phyloP scores from a whole-genome alignment of 1,140 invertebrate species.

The Pollicipes pollicipes region DNA sequence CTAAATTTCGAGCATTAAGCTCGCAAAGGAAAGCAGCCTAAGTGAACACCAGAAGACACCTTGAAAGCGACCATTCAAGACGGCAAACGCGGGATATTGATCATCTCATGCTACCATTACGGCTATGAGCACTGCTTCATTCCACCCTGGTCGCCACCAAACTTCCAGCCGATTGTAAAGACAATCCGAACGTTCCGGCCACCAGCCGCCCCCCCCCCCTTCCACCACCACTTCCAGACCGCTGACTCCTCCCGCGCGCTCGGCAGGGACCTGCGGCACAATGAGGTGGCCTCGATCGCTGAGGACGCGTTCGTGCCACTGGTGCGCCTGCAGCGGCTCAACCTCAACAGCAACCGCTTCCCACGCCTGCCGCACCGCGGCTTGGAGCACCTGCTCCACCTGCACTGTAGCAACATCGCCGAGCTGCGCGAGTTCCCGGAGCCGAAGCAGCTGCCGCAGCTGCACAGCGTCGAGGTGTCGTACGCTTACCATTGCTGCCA shows the following conservation, averaged over 20 bases:
- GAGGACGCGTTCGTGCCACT: slow-evolving; percentile 49
- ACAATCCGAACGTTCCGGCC: no score
- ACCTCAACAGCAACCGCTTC: slow-evolving; percentile 81
- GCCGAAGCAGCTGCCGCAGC: slow-evolving; percentile 64
- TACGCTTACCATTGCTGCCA: slow-evolving; percentile 95
- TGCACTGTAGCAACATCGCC: slow-evolving; percentile 86
- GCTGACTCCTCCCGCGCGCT: background rate
- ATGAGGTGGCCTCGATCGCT: slow-evolving; percentile 50
- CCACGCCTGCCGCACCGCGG: slow-evolving; percentile 60
- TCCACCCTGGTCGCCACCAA: no score
- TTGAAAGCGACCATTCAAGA: no score
- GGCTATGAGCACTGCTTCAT: no score
- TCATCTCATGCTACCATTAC: no score
- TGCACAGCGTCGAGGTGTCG: slow-evolving; percentile 53
- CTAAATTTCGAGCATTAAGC: no score
- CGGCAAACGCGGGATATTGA: no score
- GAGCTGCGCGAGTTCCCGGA: slow-evolving; percentile 68
- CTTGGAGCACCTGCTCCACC: slow-evolving; percentile 52
- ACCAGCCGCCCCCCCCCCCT: no score
- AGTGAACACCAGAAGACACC: no score
- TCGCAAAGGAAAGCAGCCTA: no score
- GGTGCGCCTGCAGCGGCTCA: slow-evolving; percentile 62
- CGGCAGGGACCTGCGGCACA: slow-evolving; percentile 67
- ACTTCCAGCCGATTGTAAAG: no score
- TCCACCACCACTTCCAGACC: no score